Evolutionary conservation across 2,888 invertebrate species (phyloP), one percentile per base, ranked within the genome.

Genomic region (Syritta pipiens): DNA sequence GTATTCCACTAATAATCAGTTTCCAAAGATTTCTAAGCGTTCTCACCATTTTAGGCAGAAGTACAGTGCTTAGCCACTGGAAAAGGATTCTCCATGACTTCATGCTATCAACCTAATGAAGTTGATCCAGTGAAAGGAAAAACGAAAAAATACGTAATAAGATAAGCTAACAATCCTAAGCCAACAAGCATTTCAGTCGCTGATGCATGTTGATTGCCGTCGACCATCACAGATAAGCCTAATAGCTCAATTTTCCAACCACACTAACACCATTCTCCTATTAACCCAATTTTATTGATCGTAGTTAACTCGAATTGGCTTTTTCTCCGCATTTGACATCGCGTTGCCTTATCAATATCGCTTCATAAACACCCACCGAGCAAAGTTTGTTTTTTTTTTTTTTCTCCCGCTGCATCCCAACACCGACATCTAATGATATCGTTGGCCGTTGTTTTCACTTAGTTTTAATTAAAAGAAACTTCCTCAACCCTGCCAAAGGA

Each of bases 371-470:
- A 57, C 60, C 74, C 59, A 74, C 60, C 2, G 2, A 19, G 26
- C 24, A 40, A 10, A 0, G 22, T 12, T 3, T n/a, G 24, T 6
- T 7, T 6, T 10, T n/a, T n/a, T n/a, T n/a, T n/a, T n/a, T n/a
- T n/a, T n/a, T n/a, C n/a, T n/a, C n/a, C n/a, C n/a, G n/a, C n/a
- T n/a, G n/a, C n/a, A n/a, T n/a, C n/a, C n/a, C n/a, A 48, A 37
- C 17, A 14, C 19, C 20, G 5, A 9, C 40, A 53, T 22, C 40
- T 77, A 65, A 63, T 59, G 46, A 76, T 63, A 63, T 62, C 48
- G 55, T 69, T 59, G 71, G 57, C 22, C 59, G 59, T 53, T 65
- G 60, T 17, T 60, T 77, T 77, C 65, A 77, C 71, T 72, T 72
- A 77, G 51, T 42, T 24, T 48, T 63, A 53, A 72, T 72, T 72